These are phyloP conservation scores for Oryzias melastigma DNA, from an alignment of 2,113 vertebrate species.

Conservation along the genomic window DNA sequence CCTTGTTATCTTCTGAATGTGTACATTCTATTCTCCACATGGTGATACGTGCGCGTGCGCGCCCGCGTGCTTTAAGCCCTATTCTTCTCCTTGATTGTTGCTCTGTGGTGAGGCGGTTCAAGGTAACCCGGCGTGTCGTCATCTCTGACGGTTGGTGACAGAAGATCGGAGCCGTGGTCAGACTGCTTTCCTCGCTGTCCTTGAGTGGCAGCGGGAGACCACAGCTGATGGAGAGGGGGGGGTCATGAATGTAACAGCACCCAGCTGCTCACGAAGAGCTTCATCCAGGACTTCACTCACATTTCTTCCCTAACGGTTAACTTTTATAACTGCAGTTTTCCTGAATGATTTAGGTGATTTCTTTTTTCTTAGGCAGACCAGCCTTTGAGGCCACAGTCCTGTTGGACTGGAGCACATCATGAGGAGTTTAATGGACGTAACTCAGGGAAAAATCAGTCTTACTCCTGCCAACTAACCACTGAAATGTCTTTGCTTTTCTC, in stretches of 20 bases:
- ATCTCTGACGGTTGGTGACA: constrained; percentile 52
- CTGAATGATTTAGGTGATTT: not conserved
- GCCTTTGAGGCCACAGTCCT: not conserved
- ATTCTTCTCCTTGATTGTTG: constrained; percentile 25
- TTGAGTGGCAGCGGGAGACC: constrained; percentile 35
- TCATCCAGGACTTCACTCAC: not conserved
- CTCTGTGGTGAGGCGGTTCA: constrained; percentile 18
- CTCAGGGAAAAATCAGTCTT: constrained; percentile 62
- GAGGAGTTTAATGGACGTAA: constrained; percentile 15
- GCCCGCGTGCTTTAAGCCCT: not conserved
- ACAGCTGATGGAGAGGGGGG: not conserved
- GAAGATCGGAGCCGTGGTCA: constrained; percentile 59
- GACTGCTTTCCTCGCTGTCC: constrained; percentile 30
- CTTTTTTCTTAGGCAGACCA: not conserved
- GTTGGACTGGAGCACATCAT: constrained; percentile 34
- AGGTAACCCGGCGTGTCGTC: constrained; percentile 42
- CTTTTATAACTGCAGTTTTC: not conserved
- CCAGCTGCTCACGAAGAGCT: not conserved
- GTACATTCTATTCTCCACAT: constrained; percentile 27
- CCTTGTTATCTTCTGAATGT: constrained; percentile 44
- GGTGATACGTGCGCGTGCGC: constrained; percentile 10
- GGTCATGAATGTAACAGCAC: too few species aligned
- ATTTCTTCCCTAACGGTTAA: not conserved
- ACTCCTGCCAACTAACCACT: constrained; percentile 32
- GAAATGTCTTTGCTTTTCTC: constrained; percentile 52